A percentile compares a stretch with the other conserved stretches of the same genome.
These are phyloP conservation scores for Venustoraphidia nigricollis DNA, from an alignment of 2,888 invertebrate species.

Conservation along the genomic window DNA sequence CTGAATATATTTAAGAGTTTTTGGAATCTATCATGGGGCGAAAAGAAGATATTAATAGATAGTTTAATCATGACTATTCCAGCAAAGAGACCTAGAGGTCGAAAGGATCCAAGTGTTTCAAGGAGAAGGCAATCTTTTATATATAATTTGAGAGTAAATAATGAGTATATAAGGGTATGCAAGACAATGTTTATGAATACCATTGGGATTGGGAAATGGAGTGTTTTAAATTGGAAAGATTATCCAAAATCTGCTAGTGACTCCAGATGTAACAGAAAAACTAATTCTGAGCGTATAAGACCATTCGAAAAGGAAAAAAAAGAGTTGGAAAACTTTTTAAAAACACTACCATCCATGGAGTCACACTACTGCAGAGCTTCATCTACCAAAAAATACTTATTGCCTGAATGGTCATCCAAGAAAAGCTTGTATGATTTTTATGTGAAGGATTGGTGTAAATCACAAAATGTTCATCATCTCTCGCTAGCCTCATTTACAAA, in stretches of 20 bases:
- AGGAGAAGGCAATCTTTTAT: not conserved
- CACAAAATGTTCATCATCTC: not conserved
- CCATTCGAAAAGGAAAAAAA: constrained; percentile 4
- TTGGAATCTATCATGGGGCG: constrained; percentile 1
- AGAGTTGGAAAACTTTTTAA: constrained; percentile 4
- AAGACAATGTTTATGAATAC: constrained; percentile 6
- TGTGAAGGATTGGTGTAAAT: constrained; percentile 8
- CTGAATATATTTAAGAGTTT: too few relatives aligned
- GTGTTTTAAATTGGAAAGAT: constrained; percentile 6
- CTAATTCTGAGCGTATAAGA: not conserved
- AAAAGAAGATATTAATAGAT: not conserved
- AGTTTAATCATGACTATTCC: too few relatives aligned
- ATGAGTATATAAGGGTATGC: constrained; percentile 1
- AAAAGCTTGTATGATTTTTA: constrained; percentile 10
- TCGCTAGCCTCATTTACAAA: constrained; percentile 8
- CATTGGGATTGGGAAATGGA: constrained; percentile 3
- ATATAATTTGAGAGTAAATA: constrained; percentile 3
- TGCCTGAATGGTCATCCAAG: constrained; percentile 10
- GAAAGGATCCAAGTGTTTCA: too few relatives aligned
- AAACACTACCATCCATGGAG: constrained; percentile 8
- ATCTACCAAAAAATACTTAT: constrained; percentile 8
- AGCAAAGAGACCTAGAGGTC: too few relatives aligned
- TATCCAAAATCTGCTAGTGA: not conserved
- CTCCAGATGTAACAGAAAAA: constrained; percentile 2
- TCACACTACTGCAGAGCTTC: too few relatives aligned